A percentile compares a stretch with the other conserved stretches of the same genome.
Conservation (phyloP, 1,140 invertebrate species). For the Drosophila lacertosa region DNA sequence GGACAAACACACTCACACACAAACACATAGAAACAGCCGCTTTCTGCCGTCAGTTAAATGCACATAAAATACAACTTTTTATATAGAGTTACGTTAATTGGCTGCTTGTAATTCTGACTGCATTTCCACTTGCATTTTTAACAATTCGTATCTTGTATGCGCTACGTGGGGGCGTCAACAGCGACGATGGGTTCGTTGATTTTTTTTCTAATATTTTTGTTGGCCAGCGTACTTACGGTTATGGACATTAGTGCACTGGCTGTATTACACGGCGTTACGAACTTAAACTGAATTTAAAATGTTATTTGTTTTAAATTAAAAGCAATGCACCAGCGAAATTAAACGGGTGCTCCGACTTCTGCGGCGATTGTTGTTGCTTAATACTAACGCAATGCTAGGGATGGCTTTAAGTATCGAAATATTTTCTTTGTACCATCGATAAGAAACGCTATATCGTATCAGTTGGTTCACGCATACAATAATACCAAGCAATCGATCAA, state of each 20-base stretch:
- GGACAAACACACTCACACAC: conserved; percentile 28
- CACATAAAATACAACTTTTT: conserved; percentile 35
- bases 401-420: conserved; percentile 6
- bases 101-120: conserved; percentile 37
- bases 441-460: neutral
- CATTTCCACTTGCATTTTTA: conserved; percentile 45
- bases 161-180: conserved; percentile 75
- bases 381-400: conserved; percentile 43
- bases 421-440: conserved; percentile 7
- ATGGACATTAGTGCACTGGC: conserved; percentile 78
- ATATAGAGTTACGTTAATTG: conserved; percentile 52
- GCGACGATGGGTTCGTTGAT: conserved; percentile 20
- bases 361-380: conserved; percentile 69
- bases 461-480: too few relatives aligned
- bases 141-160: conserved; percentile 42
- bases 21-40: conserved; percentile 5
- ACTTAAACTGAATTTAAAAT: conserved; percentile 47
- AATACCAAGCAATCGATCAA: too few relatives aligned
- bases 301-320: conserved; percentile 50
- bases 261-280: conserved; percentile 63
- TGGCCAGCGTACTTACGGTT: conserved; percentile 68
- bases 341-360: conserved; percentile 58
- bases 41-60: conserved; percentile 19
- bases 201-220: conserved; percentile 6
- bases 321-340: conserved; percentile 54